Conservation (phyloP, 2,113 vertebrate species). For the Neodon shergylaensis region DNA sequence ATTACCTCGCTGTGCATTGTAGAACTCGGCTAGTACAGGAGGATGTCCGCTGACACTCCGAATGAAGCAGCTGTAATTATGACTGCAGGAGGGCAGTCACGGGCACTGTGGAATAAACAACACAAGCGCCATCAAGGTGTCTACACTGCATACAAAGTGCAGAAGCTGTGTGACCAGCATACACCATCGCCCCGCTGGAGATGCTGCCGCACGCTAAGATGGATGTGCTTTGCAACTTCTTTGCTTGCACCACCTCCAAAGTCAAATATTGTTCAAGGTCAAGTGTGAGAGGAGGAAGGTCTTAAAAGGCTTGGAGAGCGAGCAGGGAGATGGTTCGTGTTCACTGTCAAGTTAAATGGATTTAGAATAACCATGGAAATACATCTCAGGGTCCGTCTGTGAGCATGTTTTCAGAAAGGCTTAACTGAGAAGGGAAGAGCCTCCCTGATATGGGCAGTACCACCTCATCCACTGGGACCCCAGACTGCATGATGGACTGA, state of each 20-base stretch:
- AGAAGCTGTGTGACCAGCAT: neutral
- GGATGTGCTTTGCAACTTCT: neutral
- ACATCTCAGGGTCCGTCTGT: neutral
- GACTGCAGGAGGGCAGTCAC: neutral
- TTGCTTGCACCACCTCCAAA: neutral
- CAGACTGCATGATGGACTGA: neutral
- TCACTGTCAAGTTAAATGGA: neutral
- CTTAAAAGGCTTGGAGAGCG: neutral
- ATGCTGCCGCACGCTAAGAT: neutral
- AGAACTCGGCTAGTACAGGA: neutral
- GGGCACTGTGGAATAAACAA: neutral
- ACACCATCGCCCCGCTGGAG: neutral
- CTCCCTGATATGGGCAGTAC: neutral
- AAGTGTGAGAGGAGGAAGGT: neutral
- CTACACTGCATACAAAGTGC: neutral
- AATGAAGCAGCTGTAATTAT: neutral
- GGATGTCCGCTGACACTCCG: neutral
- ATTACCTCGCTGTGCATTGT: neutral
- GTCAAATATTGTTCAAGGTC: neutral
- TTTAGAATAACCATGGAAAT: neutral
- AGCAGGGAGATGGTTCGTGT: neutral
- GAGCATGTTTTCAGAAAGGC: neutral
- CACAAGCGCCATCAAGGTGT: neutral
- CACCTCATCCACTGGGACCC: neutral
- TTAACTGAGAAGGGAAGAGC: neutral